Evolutionary conservation across 2,797 vertebrate genomes (phyloP).

Genomic region (Anguilla anguilla): DNA sequence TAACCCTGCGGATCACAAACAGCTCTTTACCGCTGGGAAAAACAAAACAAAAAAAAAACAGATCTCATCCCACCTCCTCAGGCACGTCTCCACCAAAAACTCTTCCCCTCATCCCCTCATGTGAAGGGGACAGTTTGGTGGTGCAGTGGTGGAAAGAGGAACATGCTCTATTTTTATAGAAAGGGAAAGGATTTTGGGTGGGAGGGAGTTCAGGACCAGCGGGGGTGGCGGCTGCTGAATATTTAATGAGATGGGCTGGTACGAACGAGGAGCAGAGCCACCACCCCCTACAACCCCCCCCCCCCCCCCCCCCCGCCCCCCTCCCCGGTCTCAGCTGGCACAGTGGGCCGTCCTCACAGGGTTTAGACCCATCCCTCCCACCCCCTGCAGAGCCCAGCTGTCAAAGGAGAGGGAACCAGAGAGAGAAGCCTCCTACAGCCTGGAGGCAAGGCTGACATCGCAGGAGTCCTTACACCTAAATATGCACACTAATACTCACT

Average conservation of each 20-base stretch:
- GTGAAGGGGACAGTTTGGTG: not conserved
- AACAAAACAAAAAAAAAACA: not conserved
- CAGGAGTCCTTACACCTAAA: not conserved
- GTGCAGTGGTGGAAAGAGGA: not conserved
- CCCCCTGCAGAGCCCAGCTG: conserved; percentile 39
- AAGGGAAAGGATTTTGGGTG: conserved; percentile 6
- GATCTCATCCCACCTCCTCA: not conserved
- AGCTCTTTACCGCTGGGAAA: not conserved
- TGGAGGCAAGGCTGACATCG: not conserved
- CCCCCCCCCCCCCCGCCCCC: not conserved
- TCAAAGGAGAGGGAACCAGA: conserved; percentile 15
- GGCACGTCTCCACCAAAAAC: not conserved
- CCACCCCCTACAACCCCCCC: no score
- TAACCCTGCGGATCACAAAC: not conserved
- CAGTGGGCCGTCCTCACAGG: conserved; percentile 24
- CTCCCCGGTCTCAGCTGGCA: conserved; percentile 49
- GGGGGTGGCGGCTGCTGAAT: conserved; percentile 46
- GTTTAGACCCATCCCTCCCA: not conserved
- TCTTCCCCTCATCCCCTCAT: not conserved
- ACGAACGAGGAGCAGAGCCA: not conserved
- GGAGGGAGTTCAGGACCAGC: conserved; percentile 16
- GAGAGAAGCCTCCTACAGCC: conserved; percentile 4
- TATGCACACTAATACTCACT: not conserved
- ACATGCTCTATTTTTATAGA: conserved; percentile 29
- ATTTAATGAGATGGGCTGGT: conserved; percentile 49